Conservation (phyloP, 2,113 vertebrate genomes). For the Podiceps cristatus region DNA sequence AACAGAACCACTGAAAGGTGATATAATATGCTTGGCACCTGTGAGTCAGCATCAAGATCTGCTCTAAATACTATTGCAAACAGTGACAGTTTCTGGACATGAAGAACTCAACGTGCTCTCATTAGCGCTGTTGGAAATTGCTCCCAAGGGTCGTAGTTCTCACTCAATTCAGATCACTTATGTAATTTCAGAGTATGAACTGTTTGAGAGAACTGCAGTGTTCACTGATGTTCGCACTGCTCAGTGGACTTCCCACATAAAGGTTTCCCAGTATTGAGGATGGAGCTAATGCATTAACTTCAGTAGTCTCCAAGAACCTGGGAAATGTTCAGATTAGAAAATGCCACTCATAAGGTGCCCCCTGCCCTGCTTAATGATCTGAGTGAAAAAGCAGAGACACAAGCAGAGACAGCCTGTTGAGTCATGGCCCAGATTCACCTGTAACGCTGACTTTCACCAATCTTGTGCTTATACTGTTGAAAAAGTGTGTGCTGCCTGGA, state of each 20-base stretch:
- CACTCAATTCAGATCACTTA: slow-evolving; percentile 33
- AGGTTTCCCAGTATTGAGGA: not conserved
- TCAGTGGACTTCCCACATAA: slow-evolving; percentile 6
- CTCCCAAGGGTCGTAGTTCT: slow-evolving; percentile 26
- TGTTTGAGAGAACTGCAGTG: not conserved
- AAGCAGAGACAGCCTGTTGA: not conserved
- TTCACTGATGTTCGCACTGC: not conserved
- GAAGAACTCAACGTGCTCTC: slow-evolving; percentile 26
- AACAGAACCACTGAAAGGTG: slow-evolving; percentile 12
- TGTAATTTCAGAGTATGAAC: slow-evolving; percentile 8
- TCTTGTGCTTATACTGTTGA: not conserved
- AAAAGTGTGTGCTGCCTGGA: not conserved
- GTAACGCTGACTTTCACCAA: not conserved
- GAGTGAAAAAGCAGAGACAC: not conserved
- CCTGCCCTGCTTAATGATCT: slow-evolving; percentile 15
- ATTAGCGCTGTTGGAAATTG: slow-evolving; percentile 2
- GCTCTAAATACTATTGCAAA: not conserved
- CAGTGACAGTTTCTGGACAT: slow-evolving; percentile 17
- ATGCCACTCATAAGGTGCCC: not conserved
- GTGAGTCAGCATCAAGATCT: slow-evolving; percentile 35
- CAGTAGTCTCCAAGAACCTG: not conserved
- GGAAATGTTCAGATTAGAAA: not conserved
- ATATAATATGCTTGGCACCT: not conserved
- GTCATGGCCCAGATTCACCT: not conserved
- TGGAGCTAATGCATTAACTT: not conserved